Evolutionary conservation across 2,888 invertebrate genomes (phyloP).

Genomic region (Pseudococcus longispinus): DNA sequence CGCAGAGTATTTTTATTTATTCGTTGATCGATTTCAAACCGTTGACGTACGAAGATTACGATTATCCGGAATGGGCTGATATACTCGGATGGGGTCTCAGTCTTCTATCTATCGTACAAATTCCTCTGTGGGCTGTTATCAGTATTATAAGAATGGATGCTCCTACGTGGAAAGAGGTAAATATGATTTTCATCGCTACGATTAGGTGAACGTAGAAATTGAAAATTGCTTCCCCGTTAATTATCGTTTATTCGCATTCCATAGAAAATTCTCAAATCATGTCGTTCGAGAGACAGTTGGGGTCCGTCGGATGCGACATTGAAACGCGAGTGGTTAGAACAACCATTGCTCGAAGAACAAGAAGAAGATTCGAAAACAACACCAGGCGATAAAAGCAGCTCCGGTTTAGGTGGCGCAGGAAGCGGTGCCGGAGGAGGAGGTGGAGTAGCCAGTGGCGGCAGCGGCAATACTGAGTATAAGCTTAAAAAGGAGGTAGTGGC

Average conservation of each 20-base stretch:
- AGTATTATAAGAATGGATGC: constrained; percentile 60
- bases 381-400: constrained; percentile 1
- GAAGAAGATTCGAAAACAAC: constrained; percentile 32
- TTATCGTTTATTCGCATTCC: too few species aligned
- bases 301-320: constrained; percentile 69
- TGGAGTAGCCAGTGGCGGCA: background rate
- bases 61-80: constrained; percentile 62
- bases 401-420: background rate
- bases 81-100: constrained; percentile 61
- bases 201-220: too few species aligned
- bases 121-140: constrained; percentile 61
- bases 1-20: constrained; percentile 62
- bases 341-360: background rate
- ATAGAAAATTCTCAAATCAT: constrained; percentile 61
- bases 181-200: too few species aligned
- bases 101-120: constrained; percentile 61
- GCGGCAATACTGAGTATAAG: background rate
- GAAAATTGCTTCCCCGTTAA: too few species aligned
- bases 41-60: constrained; percentile 61
- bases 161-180: constrained; percentile 59
- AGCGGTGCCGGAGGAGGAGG: background rate
- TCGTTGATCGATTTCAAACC: constrained; percentile 61
- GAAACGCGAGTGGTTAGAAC: constrained; percentile 67
- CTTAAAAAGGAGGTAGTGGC: constrained; percentile 54
- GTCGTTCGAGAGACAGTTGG: constrained; percentile 68